Conservation (phyloP, 2,113 vertebrate species). For the Pseudorasbora parva region DNA sequence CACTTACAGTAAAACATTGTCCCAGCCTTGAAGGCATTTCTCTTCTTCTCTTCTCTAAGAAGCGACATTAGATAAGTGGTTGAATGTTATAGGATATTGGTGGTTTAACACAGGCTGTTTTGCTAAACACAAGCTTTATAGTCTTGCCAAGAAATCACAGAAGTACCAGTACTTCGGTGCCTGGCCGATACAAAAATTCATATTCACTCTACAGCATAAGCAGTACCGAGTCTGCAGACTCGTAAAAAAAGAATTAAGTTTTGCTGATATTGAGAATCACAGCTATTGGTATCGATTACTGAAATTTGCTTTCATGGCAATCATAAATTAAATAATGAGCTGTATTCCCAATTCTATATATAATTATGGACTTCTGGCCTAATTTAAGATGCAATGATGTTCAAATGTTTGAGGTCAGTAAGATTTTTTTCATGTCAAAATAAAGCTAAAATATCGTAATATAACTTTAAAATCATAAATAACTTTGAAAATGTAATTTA, state of each 20-base stretch:
- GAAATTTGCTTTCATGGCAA: too few species aligned
- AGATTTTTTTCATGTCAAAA: background rate
- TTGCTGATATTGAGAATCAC: background rate
- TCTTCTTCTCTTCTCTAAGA: slow-evolving; percentile 1
- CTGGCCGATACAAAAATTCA: background rate
- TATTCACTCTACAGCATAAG: background rate
- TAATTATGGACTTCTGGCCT: background rate
- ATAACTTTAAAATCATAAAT: background rate
- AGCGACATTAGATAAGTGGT: background rate
- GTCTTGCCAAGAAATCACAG: background rate
- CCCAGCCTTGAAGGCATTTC: background rate
- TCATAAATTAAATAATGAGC: background rate
- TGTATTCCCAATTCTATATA: background rate
- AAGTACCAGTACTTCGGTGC: background rate
- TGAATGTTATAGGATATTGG: background rate
- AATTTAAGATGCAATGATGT: background rate
- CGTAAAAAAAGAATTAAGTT: background rate
- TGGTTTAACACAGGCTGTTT: background rate
- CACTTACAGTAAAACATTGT: background rate
- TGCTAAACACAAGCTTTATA: background rate
- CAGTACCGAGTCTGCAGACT: background rate
- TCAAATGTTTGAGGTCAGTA: background rate
- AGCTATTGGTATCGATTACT: too few species aligned
- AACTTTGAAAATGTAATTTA: background rate
- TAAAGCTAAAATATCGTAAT: background rate